These are phyloP conservation scores for Hypselothyrea guttata DNA, from an alignment of 2,888 invertebrate species.

Conservation along the genomic window DNA sequence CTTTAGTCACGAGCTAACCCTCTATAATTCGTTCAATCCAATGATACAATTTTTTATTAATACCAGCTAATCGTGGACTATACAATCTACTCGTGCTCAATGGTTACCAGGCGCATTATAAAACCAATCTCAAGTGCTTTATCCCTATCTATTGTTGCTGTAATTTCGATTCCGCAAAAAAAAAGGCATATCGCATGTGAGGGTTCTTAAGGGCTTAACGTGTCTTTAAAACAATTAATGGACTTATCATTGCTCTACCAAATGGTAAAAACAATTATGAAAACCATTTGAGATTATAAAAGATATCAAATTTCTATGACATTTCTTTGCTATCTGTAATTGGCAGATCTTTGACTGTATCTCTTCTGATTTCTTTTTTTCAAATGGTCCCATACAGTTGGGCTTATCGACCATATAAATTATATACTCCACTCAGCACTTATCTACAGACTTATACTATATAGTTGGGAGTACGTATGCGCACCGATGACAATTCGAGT, in stretches of 20 bases:
- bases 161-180: slow-evolving; percentile 1
- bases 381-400: slow-evolving; percentile 19
- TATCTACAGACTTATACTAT: slow-evolving; percentile 25
- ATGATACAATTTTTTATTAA: neutral
- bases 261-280: too few species aligned
- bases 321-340: slow-evolving; percentile 5
- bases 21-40: too few species aligned
- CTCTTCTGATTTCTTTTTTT: slow-evolving; percentile 35
- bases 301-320: neutral
- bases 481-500: slow-evolving; percentile 42
- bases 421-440: slow-evolving; percentile 33
- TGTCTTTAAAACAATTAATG: too few species aligned
- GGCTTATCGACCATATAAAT: slow-evolving; percentile 61
- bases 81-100: neutral
- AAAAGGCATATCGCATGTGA: too few species aligned
- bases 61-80: neutral
- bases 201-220: too few species aligned
- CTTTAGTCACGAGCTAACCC: slow-evolving; percentile 18
- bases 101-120: slow-evolving; percentile 19
- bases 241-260: too few species aligned
- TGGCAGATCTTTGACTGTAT: slow-evolving; percentile 13
- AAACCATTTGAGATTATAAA: too few species aligned
- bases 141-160: slow-evolving; percentile 9
- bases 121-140: slow-evolving; percentile 7
- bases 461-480: slow-evolving; percentile 23